Percentiles rank a stretch among this genome's conserved stretches.
Evolutionary conservation across 2,113 vertebrate species (phyloP).

Genomic region (Megaceryle torquata): DNA sequence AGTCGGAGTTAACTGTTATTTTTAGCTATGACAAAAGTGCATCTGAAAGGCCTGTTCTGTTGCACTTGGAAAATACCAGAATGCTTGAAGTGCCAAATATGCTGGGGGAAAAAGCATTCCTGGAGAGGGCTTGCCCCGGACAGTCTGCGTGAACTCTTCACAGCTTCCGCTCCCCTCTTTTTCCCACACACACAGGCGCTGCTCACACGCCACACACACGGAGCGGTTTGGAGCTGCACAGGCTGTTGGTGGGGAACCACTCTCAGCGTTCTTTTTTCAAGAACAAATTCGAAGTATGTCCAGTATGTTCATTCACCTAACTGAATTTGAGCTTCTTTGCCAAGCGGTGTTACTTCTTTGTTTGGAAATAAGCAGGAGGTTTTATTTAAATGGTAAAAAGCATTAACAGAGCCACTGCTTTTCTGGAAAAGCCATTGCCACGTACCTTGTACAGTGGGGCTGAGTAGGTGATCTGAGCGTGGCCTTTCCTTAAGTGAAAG

Average conservation of each 20-base stretch:
- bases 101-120: neutral
- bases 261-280: neutral
- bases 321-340: neutral
- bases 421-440: neutral
- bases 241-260: neutral
- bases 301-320: neutral
- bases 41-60: slow-evolving; percentile 18
- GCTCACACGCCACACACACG: neutral
- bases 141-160: neutral
- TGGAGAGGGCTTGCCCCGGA: neutral
- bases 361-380: neutral
- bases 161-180: neutral
- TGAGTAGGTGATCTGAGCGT: neutral
- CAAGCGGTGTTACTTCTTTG: neutral
- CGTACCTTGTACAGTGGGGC: neutral
- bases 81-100: neutral
- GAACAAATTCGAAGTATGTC: neutral
- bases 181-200: neutral
- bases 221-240: neutral
- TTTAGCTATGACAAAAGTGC: slow-evolving; percentile 31
- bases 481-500: neutral
- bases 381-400: neutral
- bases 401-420: neutral
- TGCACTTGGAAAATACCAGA: slow-evolving; percentile 23
- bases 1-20: slow-evolving; percentile 1